phyloP scores from a whole-genome alignment of 2,113 vertebrate species.

The Orcinus orca region DNA sequence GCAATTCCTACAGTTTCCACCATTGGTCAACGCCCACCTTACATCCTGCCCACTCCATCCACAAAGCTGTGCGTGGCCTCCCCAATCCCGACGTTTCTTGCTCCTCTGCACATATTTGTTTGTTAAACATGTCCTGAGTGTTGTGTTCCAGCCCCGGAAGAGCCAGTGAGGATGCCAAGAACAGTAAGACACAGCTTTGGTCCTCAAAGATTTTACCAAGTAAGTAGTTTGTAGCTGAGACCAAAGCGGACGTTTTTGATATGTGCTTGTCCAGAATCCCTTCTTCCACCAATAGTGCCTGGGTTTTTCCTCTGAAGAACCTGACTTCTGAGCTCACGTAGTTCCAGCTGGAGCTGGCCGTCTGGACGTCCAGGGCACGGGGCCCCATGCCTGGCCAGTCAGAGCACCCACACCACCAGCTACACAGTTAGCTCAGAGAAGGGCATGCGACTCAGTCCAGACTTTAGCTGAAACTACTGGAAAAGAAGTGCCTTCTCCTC shows the following conservation, averaged over 20 bases:
- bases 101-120: not conserved
- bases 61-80: not conserved
- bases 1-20: not conserved
- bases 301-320: not conserved
- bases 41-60: not conserved
- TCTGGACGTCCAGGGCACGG: rapidly evolving
- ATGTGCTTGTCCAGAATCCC: not conserved
- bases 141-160: not conserved
- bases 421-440: not conserved
- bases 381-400: not conserved
- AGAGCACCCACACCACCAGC: not conserved
- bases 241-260: not conserved
- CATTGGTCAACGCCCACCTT: not conserved
- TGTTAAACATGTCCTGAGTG: not conserved
- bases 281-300: not conserved
- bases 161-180: not conserved
- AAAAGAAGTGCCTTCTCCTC: not conserved
- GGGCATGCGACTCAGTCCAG: not conserved
- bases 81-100: not conserved
- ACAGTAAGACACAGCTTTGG: not conserved
- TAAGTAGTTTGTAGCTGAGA: not conserved
- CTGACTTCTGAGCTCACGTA: not conserved
- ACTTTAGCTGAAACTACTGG: not conserved
- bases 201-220: not conserved
- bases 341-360: not conserved